phyloP scores from a whole-genome alignment of 2,113 vertebrate species.

The Phaetusa simplex region DNA sequence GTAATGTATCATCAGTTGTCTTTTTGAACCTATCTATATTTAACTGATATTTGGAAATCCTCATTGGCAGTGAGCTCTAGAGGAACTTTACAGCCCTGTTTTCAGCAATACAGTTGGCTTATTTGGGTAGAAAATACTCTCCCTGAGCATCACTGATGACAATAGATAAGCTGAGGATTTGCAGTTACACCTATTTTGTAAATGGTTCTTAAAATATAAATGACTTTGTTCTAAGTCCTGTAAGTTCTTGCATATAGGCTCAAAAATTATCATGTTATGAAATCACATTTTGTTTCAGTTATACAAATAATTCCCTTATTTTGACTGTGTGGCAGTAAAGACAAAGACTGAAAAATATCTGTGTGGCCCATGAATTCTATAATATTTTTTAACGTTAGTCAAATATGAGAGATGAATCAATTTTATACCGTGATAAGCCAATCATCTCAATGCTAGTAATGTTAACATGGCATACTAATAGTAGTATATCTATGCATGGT shows the following conservation, averaged over 20 bases:
- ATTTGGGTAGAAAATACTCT: background rate
- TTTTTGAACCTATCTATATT: background rate
- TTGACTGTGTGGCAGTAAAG: background rate
- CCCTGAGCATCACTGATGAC: background rate
- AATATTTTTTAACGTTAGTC: background rate
- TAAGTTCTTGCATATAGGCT: background rate
- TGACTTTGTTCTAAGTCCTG: background rate
- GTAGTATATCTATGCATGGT: background rate
- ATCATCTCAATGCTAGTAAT: background rate
- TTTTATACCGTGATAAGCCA: background rate
- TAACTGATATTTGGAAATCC: background rate
- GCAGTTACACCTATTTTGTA: background rate
- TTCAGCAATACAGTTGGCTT: background rate
- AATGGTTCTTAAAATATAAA: background rate
- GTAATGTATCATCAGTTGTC: background rate
- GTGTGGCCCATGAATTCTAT: background rate
- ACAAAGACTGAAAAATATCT: background rate
- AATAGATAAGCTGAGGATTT: background rate
- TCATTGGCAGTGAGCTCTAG: background rate
- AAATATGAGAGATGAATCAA: background rate
- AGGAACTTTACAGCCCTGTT: background rate
- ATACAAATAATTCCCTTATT: background rate
- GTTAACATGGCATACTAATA: background rate
- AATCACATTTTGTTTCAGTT: background rate
- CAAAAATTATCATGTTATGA: background rate